Percentiles rank a stretch among this genome's conserved stretches.
Evolutionary conservation across 2,113 vertebrate genomes (phyloP).

Genomic region (Tragelaphus scriptus): DNA sequence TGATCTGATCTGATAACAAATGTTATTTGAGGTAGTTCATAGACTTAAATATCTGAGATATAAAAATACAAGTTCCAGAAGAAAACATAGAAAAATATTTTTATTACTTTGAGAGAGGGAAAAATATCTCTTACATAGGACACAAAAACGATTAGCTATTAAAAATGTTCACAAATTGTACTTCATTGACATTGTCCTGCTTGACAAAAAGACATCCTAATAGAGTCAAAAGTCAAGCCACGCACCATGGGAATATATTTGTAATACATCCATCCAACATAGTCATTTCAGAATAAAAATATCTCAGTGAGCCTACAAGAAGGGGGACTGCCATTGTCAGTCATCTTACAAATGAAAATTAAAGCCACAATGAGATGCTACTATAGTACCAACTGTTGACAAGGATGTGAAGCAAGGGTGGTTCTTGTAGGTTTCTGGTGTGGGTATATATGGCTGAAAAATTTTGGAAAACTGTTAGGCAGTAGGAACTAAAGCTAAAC

Average conservation of each 20-base stretch:
- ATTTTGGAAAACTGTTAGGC: background rate
- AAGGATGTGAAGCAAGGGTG: accelerated
- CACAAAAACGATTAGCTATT: background rate
- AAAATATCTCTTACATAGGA: background rate
- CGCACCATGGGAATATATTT: background rate
- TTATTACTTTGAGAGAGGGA: background rate
- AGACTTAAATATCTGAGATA: background rate
- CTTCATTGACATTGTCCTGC: background rate
- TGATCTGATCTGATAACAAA: no score
- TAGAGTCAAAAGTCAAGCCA: background rate
- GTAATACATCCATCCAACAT: background rate
- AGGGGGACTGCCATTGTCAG: background rate
- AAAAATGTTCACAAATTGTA: background rate
- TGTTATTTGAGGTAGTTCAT: background rate
- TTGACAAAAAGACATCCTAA: background rate
- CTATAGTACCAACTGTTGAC: background rate
- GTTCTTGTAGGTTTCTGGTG: background rate
- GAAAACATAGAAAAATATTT: background rate
- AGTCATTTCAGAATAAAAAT: background rate
- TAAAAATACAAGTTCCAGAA: background rate
- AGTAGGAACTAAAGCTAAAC: background rate
- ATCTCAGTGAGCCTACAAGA: background rate
- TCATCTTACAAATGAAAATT: background rate
- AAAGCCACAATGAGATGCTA: background rate
- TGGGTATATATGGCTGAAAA: background rate